These are phyloP conservation scores for Ennomos quercinarius DNA, from an alignment of 2,888 invertebrate genomes.

Conservation along the genomic window DNA sequence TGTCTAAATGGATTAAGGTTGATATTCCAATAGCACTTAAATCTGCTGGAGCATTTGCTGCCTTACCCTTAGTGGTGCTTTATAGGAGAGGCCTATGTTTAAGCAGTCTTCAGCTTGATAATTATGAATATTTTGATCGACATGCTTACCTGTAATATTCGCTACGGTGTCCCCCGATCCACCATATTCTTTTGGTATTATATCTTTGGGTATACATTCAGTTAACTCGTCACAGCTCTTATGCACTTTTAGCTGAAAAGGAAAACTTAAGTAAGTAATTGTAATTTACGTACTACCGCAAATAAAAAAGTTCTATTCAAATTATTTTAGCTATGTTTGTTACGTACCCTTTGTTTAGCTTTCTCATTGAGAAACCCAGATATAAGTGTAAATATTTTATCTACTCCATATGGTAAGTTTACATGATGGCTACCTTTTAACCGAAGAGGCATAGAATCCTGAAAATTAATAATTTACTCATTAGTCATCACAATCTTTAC, in stretches of 20 bases:
- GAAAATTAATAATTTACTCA: slow-evolving; percentile 46
- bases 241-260: slow-evolving; percentile 83
- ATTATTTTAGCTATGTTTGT: slow-evolving; percentile 5
- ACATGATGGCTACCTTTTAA: slow-evolving; percentile 86
- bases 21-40: too few species aligned
- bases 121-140: slow-evolving; percentile 2
- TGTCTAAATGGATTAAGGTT: too few species aligned
- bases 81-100: too few species aligned
- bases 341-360: slow-evolving; percentile 82
- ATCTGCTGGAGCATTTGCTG: too few species aligned
- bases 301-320: neutral
- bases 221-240: slow-evolving; percentile 82
- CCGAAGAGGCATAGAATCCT: slow-evolving; percentile 87
- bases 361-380: slow-evolving; percentile 85
- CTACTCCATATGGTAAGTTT: slow-evolving; percentile 84
- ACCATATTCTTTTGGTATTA: slow-evolving; percentile 88
- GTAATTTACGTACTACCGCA: neutral
- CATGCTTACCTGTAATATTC: slow-evolving; percentile 77
- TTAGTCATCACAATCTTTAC: too few species aligned
- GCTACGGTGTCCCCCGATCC: slow-evolving; percentile 84
- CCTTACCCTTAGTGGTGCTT: too few species aligned
- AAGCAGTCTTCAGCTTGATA: too few species aligned
- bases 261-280: slow-evolving; percentile 1
- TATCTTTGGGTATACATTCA: slow-evolving; percentile 83
- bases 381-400: slow-evolving; percentile 83